These are phyloP conservation scores for Luffia ferchaultella DNA, from an alignment of 2,888 invertebrate genomes.

Conservation along the genomic window DNA sequence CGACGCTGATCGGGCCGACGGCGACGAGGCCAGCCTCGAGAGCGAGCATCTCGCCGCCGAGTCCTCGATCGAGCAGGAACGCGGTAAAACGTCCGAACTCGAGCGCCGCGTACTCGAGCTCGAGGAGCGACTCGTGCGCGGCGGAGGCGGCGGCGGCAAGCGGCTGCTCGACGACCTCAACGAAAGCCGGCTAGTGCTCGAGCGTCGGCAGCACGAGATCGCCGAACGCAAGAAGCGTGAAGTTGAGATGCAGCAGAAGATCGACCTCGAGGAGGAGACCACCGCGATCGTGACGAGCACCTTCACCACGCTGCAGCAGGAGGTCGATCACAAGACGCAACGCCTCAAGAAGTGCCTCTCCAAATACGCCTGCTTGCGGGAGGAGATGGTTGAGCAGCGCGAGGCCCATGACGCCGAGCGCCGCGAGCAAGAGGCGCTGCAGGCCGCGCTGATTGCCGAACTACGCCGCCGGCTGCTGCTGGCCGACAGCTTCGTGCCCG, in stretches of 20 bases:
- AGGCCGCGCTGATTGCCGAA: constrained; percentile 90
- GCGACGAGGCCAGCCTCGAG: constrained; percentile 26
- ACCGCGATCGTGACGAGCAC: constrained; percentile 91
- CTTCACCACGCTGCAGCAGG: constrained; percentile 91
- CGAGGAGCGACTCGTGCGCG: constrained; percentile 93
- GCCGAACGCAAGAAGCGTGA: constrained; percentile 87
- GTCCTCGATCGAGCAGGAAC: constrained; percentile 71
- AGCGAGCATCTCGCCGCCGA: constrained; percentile 51
- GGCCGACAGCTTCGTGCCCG: constrained; percentile 90
- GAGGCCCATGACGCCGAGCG: constrained; percentile 92
- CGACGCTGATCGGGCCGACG: neutral
- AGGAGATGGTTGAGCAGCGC: constrained; percentile 56
- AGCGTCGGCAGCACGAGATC: constrained; percentile 83
- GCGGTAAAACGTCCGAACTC: constrained; percentile 77
- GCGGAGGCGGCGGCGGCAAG: constrained; percentile 68
- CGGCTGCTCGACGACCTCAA: constrained; percentile 80
- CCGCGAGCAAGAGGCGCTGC: constrained; percentile 89
- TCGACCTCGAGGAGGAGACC: constrained; percentile 94
- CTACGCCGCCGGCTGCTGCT: constrained; percentile 88
- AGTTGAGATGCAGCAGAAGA: constrained; percentile 92
- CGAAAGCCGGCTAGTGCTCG: constrained; percentile 87
- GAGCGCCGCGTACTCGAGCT: constrained; percentile 81
- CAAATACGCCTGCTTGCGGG: constrained; percentile 73
- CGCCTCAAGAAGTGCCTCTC: constrained; percentile 86
- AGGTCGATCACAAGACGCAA: constrained; percentile 95